Base-by-base conservation (phyloP, 2,113 vertebrate species). In the Trochalopteron elliotii region DNA sequence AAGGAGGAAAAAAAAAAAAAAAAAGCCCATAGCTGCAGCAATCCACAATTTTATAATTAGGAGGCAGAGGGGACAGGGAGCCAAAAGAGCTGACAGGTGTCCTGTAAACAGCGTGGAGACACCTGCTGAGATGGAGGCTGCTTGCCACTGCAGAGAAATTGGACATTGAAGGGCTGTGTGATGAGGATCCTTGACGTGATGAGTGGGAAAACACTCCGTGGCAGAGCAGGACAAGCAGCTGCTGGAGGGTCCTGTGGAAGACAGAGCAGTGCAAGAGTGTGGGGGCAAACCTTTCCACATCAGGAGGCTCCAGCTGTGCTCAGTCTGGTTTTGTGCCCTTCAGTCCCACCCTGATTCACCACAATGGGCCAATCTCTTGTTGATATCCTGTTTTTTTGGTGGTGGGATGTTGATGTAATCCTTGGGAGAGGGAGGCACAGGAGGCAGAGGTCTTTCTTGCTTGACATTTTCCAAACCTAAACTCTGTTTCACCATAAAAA, bases 1-100 rank as follows among this genome's bases (percentile, higher is more conserved):
- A 23, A 56, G 28, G 13, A 20, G 28, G 49, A 18, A 1, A 19
- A 9, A 57, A 33, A 17, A 7, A 57, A 33, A 17, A 7, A 3
- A 21, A 1, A 17, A 10, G 4, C 65, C 49, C 56, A 17, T 61
- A 91, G 93, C 97, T 97, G 72, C 55, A 96, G 88, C 97, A 95
- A 94, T 94, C 94, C 74, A 92, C 74, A 57, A 79, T 91, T 97
- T 97, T 93, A 93, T 98, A 98, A 98, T 97, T 97, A 98, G 97
- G 96, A 96, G 87, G 57, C 79, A 93, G 89, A 96, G 93, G 94
- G 92, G 91, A 88, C 15, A 0, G 78, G 86, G 90, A 91, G 94
- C 93, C 91, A 90, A 96, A 78, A 94, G 93, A 96, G 96, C 97
- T 96, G 93, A 97, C 96, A 97, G 97, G 97, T 98, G 97, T 91